Percentiles rank a stretch among this genome's conserved stretches.
Evolutionary conservation across 2,888 invertebrate genomes (phyloP).

Genomic region (Eupithecia exiguata): DNA sequence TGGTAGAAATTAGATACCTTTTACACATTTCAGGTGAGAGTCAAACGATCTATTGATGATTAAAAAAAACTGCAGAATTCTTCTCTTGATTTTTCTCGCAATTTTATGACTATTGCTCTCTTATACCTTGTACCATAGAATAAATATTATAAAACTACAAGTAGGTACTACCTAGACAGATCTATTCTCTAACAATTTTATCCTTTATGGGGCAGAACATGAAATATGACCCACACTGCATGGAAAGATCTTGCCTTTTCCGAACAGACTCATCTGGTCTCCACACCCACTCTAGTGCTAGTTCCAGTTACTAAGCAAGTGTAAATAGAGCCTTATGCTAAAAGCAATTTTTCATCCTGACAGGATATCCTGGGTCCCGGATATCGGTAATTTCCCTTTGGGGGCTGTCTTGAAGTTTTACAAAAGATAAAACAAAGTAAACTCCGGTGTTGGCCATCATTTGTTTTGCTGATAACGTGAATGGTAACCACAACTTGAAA

Average conservation of each 20-base stretch:
- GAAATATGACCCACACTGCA: background rate
- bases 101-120: too few species aligned
- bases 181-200: background rate
- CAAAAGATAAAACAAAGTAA: conserved; percentile 42
- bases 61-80: too few species aligned
- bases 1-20: too few species aligned
- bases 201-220: background rate
- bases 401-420: conserved; percentile 34
- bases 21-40: too few species aligned
- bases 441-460: conserved; percentile 28
- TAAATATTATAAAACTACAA: too few species aligned
- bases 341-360: conserved; percentile 38
- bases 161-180: too few species aligned
- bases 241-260: background rate
- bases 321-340: conserved; percentile 11
- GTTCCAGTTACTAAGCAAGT: conserved; percentile 16
- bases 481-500: background rate
- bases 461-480: conserved; percentile 27
- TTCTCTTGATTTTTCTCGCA: too few species aligned
- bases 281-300: background rate
- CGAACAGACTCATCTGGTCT: background rate
- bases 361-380: conserved; percentile 32
- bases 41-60: too few species aligned
- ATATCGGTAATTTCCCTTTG: conserved; percentile 42
- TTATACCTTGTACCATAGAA: too few species aligned